Evolutionary conservation across 1,140 invertebrate genomes (phyloP).

Genomic region (Drosophila obscura): DNA sequence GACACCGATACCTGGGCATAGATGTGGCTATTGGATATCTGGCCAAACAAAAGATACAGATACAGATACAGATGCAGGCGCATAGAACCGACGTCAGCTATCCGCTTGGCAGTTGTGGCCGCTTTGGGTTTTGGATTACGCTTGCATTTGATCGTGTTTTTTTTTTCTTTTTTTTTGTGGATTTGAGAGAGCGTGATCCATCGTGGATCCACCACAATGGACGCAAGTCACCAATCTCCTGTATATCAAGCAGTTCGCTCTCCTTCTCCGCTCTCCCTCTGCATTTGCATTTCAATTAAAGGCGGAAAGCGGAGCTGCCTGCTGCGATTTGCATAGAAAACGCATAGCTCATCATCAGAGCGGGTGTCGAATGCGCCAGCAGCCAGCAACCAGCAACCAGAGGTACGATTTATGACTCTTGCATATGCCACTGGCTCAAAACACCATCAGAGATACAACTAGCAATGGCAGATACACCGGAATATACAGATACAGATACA

Average conservation of each 20-base stretch:
- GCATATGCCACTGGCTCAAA: constrained; percentile 57
- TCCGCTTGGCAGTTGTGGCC: constrained; percentile 1
- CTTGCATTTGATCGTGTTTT: constrained; percentile 68
- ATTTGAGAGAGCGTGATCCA: constrained; percentile 67
- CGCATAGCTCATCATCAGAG: constrained; percentile 78
- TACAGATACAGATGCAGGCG: constrained; percentile 14
- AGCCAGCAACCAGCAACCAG: too few species aligned
- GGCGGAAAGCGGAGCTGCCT: constrained; percentile 5
- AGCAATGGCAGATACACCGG: constrained; percentile 47
- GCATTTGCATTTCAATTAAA: constrained; percentile 78
- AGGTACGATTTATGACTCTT: constrained; percentile 59
- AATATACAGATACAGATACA: constrained; percentile 64
- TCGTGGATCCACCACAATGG: constrained; percentile 41
- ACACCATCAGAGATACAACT: constrained; percentile 50
- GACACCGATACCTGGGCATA: constrained; percentile 51
- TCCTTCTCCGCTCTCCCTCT: not conserved
- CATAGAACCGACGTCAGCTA: constrained; percentile 53
- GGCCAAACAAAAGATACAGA: constrained; percentile 25
- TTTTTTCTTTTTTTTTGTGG: constrained; percentile 33
- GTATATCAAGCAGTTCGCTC: too few species aligned
- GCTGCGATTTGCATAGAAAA: constrained; percentile 73
- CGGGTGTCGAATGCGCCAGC: constrained; percentile 55
- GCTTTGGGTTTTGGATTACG: constrained; percentile 46
- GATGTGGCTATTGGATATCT: constrained; percentile 42
- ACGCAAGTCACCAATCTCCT: constrained; percentile 25